Evolutionary conservation across 2,797 vertebrate species (phyloP), one percentile per base, ranked within the genome.

Genomic region (Pseudochirops corinnae): DNA sequence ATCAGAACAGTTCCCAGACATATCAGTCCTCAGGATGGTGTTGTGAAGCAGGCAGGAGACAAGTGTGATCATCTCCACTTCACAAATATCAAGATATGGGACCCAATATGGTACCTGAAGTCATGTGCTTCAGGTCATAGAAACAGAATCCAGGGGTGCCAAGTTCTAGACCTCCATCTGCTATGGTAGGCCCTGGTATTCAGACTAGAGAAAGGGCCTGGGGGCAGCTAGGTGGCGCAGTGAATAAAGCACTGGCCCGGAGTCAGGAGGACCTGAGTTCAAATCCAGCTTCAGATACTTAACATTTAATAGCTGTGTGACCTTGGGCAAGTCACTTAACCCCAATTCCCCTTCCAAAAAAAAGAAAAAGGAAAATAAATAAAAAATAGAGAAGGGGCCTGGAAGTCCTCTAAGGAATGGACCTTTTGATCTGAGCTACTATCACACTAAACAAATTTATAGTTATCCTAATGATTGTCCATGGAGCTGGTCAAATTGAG

Each of bases 381-480:
- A 4, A 52, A 52, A 52, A 52, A 52, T 46, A 67, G 31, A 95
- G 56, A 82, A 55, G 53, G n/a, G 29, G 33, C 5, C n/a, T 92
- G 4, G 74, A 82, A 82, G 39, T 13, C 9, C 21, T 62, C 58
- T 24, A 6, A 58, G 53, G 26, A 31, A 93, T 14, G 55, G 90
- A 24, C 46, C 67, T 91, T 58, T 92, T 29, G 56, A 67, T 91
- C 10, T 94, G 91, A 91, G 91, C 28, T 50, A 56, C 56, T 91
- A 52, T 39, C 16, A 55, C 56, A 33, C 74, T 53, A 39, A n/a
- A 39, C 3, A 14, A 21, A 58, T 29, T 29, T 5, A 26, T 4
- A 9, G 4, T 28, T 92, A 93, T 92, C 91, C 94, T 21, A 90
- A 92, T 26, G n/a, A 50, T 53, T 90, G 62, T 56, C n/a, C 50